Percentiles rank a stretch among this genome's conserved stretches.
phyloP scores from a whole-genome alignment of 2,113 vertebrate genomes.

The Nymphicus hollandicus region DNA sequence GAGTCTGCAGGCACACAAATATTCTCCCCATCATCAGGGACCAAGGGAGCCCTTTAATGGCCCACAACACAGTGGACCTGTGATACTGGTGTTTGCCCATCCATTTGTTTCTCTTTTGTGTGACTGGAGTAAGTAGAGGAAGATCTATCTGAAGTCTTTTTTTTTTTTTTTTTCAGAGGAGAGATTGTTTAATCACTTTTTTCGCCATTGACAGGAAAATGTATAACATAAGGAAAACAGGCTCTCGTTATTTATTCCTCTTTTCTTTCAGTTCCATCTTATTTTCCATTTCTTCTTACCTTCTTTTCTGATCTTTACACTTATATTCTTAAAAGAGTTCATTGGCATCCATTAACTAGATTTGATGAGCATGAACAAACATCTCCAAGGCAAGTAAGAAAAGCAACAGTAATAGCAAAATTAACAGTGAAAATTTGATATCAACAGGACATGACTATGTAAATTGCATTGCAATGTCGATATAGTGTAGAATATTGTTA shows the following conservation, averaged over 20 bases:
- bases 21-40: fast-evolving
- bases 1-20: not conserved
- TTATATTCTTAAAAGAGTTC: slow-evolving; percentile 1
- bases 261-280: not conserved
- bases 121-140: not conserved
- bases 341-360: not conserved
- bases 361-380: not conserved
- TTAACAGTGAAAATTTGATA: not conserved
- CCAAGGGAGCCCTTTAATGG: not conserved
- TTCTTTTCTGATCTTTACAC: not conserved
- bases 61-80: not conserved
- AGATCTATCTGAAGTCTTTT: not conserved
- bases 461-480: not conserved
- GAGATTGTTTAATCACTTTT: not conserved
- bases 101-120: not conserved
- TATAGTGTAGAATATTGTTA: not conserved
- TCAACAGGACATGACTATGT: not conserved
- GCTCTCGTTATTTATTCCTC: not conserved
- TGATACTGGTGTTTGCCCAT: not conserved
- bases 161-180: not conserved
- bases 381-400: not conserved
- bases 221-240: fast-evolving
- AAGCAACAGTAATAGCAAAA: not conserved
- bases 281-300: not conserved
- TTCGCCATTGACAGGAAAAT: not conserved